A percentile compares a stretch with the other conserved stretches of the same genome.
Evolutionary conservation across 1,140 invertebrate genomes (phyloP).

Genomic region (Frieseomelitta varia): DNA sequence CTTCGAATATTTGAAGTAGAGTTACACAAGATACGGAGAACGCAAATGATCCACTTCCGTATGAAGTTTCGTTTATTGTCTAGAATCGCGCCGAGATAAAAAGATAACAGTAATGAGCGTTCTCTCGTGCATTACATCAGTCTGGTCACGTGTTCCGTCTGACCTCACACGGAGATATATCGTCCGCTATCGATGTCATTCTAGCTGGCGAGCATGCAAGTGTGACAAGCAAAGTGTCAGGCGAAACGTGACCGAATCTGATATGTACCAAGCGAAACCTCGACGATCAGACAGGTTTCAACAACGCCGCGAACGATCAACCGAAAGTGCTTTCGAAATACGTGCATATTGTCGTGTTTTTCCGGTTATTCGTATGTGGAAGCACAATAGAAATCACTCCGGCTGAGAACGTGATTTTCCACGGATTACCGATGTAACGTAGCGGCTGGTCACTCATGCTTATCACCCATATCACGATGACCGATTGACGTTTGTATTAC

Average conservation of each 20-base stretch:
- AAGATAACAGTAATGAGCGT: constrained; percentile 13
- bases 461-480: constrained; percentile 5
- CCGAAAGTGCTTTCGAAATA: neutral
- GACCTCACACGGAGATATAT: constrained; percentile 28
- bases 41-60: neutral
- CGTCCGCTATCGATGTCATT: constrained; percentile 32
- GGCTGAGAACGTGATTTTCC: neutral
- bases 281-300: neutral
- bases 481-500: constrained; percentile 24
- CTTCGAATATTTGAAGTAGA: neutral
- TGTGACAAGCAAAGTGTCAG: neutral
- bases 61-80: constrained; percentile 7
- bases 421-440: neutral
- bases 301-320: neutral
- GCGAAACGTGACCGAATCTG: constrained; percentile 26
- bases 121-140: neutral
- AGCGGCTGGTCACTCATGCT: neutral
- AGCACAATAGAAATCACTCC: neutral
- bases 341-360: neutral
- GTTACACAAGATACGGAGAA: neutral
- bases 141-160: constrained; percentile 21
- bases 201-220: neutral
- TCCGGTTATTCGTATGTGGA: neutral
- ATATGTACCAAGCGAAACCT: neutral
- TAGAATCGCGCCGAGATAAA: neutral